Evolutionary conservation across 2,888 invertebrate species (phyloP), one percentile per base, ranked within the genome.

Genomic region (Agelastica alni): DNA sequence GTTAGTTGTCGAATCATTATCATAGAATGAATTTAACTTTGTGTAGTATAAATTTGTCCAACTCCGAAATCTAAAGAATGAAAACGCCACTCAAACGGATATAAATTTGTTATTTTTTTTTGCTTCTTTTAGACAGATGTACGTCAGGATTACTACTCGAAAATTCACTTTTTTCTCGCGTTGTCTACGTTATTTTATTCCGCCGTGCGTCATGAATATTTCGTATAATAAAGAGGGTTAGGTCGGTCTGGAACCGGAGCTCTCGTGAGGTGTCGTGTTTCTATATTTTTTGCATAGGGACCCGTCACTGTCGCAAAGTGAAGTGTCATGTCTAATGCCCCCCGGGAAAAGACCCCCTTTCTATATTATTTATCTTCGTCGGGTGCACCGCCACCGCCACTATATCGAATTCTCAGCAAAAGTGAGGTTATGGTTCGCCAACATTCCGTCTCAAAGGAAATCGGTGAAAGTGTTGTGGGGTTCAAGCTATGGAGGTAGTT

Each of bases 251-350:
- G 37, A 51, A 26, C 49, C 46, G 28, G 45, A n/a, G n/a, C n/a
- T 22, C 22, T 48, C 34, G 42, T 31, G 55, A 57, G 69, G 71
- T 72, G 72, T 75, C 73, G 69, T 69, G 72, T 74, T 73, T 73
- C 71, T 66, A 71, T 65, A 68, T 68, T 73, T 70, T 73, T 72
- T 71, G 71, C 72, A 71, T 72, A 68, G 64, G 64, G 61, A 59
- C 64, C 58, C 65, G 62, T 65, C 63, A 59, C 58, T 64, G 61
- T 60, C 28, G 28, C 67, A 75, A 75, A 77, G 75, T 76, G 74
- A 73, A 75, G 77, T 77, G 75, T 77, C 77, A 71, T 76, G 76
- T 77, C 72, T 69, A 69, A 64, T 66, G 63, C 67, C 70, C 70
- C 71, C 66, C 60, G 66, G 73, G 74, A 72, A 12, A 39, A 39